phyloP scores from a whole-genome alignment of 92 coral and sea anemone species.

The Metridium senile region DNA sequence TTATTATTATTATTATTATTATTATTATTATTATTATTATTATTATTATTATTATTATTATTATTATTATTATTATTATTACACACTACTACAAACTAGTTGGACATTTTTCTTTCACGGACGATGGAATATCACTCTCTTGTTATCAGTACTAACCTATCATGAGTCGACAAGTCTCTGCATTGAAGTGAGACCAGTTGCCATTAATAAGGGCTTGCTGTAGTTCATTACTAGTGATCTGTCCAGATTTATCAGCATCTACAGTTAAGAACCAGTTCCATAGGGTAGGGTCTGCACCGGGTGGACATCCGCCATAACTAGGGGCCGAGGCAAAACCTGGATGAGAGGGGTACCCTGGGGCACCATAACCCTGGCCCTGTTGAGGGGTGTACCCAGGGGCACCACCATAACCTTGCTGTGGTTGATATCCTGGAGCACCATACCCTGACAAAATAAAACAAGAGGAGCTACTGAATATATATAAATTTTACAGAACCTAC shows the following conservation, averaged over 20 bases:
- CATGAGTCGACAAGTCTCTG: constrained; percentile 96
- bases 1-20: no score
- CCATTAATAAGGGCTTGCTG: constrained; percentile 94
- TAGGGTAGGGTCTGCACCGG: constrained; percentile 87
- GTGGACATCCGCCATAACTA: constrained; percentile 70
- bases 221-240: constrained; percentile 84
- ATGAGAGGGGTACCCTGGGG: constrained; percentile 76
- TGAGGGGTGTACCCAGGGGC: constrained; percentile 41
- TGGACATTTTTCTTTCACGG: no score
- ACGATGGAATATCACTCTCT: no score
- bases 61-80: no score
- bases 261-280: constrained; percentile 98
- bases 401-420: constrained; percentile 44
- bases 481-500: no score
- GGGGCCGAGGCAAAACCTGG: constrained; percentile 51
- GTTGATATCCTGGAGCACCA: constrained; percentile 71
- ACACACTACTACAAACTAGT: no score
- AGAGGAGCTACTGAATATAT: no score
- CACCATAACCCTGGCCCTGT: constrained; percentile 49
- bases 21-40: no score
- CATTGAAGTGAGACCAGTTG: constrained; percentile 94
- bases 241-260: constrained; percentile 87
- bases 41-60: no score
- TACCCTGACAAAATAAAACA: constrained; percentile 2
- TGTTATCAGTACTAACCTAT: constrained; percentile 88